These are phyloP conservation scores for Propithecus deckenii DNA, from an alignment of 2,797 vertebrate genomes.

Conservation along the genomic window DNA sequence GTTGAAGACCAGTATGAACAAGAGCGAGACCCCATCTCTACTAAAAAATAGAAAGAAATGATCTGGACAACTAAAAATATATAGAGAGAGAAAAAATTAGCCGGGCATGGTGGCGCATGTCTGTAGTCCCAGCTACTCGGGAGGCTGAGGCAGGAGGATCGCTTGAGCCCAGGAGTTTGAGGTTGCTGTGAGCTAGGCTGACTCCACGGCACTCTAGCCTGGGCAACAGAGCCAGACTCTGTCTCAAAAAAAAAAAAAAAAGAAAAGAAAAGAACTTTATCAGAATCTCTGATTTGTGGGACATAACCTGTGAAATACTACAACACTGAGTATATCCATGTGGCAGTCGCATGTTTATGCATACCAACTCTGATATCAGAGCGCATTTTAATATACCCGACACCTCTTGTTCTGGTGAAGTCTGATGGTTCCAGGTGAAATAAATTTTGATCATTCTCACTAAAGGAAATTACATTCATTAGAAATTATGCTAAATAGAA, in stretches of 20 bases:
- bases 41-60: too few relatives aligned
- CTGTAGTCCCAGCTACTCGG: too few relatives aligned
- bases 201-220: too few relatives aligned
- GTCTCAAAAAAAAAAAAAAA: too few relatives aligned
- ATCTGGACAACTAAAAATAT: too few relatives aligned
- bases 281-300: neutral
- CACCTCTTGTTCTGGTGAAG: neutral
- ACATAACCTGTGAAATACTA: neutral
- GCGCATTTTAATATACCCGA: neutral
- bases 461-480: neutral
- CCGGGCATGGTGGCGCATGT: accelerated
- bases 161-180: too few relatives aligned
- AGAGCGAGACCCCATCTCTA: too few relatives aligned
- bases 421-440: neutral
- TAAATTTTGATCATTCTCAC: neutral
- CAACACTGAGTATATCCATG: neutral
- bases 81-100: too few relatives aligned
- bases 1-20: too few relatives aligned
- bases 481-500: slow-evolving; percentile 9
- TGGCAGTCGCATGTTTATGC: neutral
- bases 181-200: too few relatives aligned
- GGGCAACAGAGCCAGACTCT: too few relatives aligned
- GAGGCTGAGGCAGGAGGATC: too few relatives aligned
- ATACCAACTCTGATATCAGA: neutral
- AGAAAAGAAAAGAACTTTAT: neutral